Evolutionary conservation across 2,113 vertebrate genomes (phyloP).

Genomic region (Tachuris rubrigastra): DNA sequence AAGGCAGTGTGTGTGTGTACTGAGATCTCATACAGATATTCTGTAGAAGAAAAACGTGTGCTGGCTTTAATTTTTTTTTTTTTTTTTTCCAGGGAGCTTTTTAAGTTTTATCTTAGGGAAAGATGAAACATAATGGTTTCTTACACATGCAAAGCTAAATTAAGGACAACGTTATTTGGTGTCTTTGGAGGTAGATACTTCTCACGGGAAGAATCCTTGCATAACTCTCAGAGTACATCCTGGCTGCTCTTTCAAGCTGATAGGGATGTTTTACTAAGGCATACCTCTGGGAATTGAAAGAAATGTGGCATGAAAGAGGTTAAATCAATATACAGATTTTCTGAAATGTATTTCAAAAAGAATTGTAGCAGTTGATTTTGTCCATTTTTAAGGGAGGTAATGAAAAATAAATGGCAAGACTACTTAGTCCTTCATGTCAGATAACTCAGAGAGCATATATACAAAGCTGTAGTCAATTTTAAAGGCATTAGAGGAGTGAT

Average conservation of each 20-base stretch:
- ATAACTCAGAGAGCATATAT: not conserved
- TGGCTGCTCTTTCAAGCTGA: not conserved
- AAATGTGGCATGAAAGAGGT: not conserved
- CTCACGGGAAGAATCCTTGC: not conserved
- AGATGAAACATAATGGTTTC: not conserved
- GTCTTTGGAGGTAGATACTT: not conserved
- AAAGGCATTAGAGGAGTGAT: not conserved
- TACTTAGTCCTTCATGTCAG: not conserved
- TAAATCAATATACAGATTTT: not conserved
- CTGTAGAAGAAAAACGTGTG: not conserved
- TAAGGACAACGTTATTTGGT: not conserved
- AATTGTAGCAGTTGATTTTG: slow-evolving; percentile 16
- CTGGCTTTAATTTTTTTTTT: not conserved
- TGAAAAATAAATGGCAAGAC: not conserved
- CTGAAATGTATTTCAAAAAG: not conserved
- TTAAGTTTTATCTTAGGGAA: not conserved
- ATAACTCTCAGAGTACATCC: not conserved
- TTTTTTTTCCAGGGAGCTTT: not conserved
- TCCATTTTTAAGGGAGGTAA: not conserved
- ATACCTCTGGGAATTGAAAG: not conserved
- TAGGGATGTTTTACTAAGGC: not conserved
- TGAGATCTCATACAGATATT: not conserved
- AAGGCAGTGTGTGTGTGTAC: not conserved
- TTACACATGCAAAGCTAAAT: not conserved
- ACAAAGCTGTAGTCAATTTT: not conserved